Evolutionary conservation across 2,888 invertebrate species (phyloP).

Genomic region (Volucella inanis): DNA sequence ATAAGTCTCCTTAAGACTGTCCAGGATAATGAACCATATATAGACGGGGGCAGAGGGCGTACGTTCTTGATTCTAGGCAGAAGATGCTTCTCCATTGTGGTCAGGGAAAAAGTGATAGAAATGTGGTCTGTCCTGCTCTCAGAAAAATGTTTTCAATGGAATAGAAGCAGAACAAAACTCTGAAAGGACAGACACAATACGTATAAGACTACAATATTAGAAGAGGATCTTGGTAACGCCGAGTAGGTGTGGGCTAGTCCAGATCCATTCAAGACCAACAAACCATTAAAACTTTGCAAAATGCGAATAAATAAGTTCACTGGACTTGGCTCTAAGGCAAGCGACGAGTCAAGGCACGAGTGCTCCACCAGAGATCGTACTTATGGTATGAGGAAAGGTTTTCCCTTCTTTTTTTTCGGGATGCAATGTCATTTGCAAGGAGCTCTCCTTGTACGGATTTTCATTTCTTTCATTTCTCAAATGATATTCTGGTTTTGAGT

Average conservation of each 20-base stretch:
- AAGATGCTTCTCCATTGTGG: constrained; percentile 26
- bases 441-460: constrained; percentile 18
- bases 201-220: not conserved
- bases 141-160: constrained; percentile 24
- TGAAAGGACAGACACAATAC: constrained; percentile 30
- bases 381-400: constrained; percentile 52
- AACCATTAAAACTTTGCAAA: constrained; percentile 73
- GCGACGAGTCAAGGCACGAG: constrained; percentile 57
- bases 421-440: constrained; percentile 56
- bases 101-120: constrained; percentile 46
- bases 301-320: constrained; percentile 71
- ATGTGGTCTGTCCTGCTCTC: constrained; percentile 30
- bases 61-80: not conserved
- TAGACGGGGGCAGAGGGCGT: constrained; percentile 5
- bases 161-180: not conserved
- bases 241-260: constrained; percentile 4
- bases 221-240: constrained; percentile 12
- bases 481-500: constrained; percentile 57
- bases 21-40: constrained; percentile 64
- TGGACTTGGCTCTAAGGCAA: constrained; percentile 49
- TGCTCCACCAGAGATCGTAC: constrained; percentile 48
- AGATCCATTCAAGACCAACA: constrained; percentile 63
- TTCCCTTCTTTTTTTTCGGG: constrained; percentile 12
- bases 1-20: constrained; percentile 55
- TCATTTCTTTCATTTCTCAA: constrained; percentile 18